phyloP scores from a whole-genome alignment of 2,888 invertebrate genomes.

The Labia minor region DNA sequence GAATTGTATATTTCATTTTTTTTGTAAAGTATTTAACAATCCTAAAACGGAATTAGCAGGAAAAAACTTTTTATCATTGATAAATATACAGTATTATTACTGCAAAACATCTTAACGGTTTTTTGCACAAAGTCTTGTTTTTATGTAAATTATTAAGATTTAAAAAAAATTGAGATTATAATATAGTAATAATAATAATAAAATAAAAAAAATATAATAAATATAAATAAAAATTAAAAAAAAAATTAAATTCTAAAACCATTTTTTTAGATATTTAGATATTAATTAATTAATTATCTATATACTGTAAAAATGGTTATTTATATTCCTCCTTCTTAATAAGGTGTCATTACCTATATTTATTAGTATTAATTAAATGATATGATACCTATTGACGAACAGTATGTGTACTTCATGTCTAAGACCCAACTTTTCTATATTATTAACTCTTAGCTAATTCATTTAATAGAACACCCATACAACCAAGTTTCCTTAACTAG shows the following conservation, averaged over 20 bases:
- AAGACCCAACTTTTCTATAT: neutral
- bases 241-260: neutral
- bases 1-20: neutral
- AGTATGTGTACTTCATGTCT: neutral
- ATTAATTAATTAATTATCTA: neutral
- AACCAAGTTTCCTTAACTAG: neutral
- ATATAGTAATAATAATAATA: no score
- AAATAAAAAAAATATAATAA: neutral
- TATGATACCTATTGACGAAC: conserved; percentile 1
- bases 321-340: neutral
- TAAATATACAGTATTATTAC: neutral
- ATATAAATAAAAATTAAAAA: neutral
- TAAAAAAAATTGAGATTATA: no score
- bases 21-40: neutral
- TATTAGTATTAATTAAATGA: neutral
- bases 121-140: neutral
- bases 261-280: neutral
- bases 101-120: conserved; percentile 9
- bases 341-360: neutral
- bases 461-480: neutral
- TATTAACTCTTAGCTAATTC: neutral
- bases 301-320: neutral
- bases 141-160: neutral
- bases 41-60: conserved; percentile 4
- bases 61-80: neutral